Evolutionary conservation across 2,113 vertebrate species (phyloP), one percentile per base, ranked within the genome.

Genomic region (Morone saxatilis): DNA sequence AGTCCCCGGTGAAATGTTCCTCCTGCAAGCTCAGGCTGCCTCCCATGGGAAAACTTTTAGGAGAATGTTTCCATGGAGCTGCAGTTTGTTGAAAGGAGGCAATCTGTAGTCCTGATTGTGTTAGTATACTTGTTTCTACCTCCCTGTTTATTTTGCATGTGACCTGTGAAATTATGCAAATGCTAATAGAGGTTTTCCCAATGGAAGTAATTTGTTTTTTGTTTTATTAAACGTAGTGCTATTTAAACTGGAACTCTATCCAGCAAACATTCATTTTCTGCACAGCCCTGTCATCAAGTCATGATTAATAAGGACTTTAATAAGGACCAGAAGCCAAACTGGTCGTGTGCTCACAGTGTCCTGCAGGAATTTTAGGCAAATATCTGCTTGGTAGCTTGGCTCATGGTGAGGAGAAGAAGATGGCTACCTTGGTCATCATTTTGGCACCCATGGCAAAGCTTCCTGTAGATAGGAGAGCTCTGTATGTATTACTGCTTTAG

Each of bases 141-240:
- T 75, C n/a, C 9, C 7, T 85, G 80, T 93, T 92, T 88, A 57
- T 63, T 54, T 76, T 90, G 57, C 74, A 78, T 38, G 59, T 88
- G 90, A 90, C 84, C 89, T 91, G 87, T 92, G 85, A 91, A 90
- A 93, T 90, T 77, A 92, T 91, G 84, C 54, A 71, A 90, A 90
- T 87, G 72, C 60, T 79, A 84, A 84, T 88, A 7, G 53, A 41
- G 81, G 16, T 76, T 75, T 66, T 71, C 78, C 79, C 43, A 54
- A 31, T 68, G 63, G 67, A 79, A 62, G 59, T 72, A 45, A 70
- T 79, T 85, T 47, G n/a, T 61, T 25, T 41, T 51, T 40, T 78
- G 72, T 40, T 83, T 79, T 79, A 73, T 89, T 79, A 87, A 54
- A 77, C 31, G 67, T 36, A 10, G n/a, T 45, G 74, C 31, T 62